Evolutionary conservation across 1,140 invertebrate genomes (phyloP).

Genomic region (Hestina assimilis): DNA sequence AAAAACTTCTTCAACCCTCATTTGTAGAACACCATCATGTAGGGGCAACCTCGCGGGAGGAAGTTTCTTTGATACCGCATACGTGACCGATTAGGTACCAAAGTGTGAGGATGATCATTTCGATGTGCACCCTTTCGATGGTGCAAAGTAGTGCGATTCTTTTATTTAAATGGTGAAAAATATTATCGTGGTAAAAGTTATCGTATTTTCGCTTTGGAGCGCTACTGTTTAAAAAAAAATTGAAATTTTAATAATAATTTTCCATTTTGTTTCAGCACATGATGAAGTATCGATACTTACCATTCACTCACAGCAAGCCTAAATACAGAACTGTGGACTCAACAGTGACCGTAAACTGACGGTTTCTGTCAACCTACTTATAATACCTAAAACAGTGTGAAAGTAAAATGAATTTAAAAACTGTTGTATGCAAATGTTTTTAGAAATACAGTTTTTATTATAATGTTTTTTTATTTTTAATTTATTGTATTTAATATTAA

Average conservation of each 20-base stretch:
- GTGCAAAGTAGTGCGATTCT: too few species aligned
- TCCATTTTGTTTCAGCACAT: slow-evolving; percentile 91
- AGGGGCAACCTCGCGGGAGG: too few species aligned
- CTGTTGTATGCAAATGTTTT: slow-evolving; percentile 70
- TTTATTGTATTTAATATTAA: slow-evolving; percentile 35
- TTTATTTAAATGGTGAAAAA: too few species aligned
- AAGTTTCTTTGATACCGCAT: too few species aligned
- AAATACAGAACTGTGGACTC: slow-evolving; percentile 87
- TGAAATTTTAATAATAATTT: neutral
- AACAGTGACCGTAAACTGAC: slow-evolving; percentile 68
- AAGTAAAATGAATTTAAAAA: slow-evolving; percentile 60
- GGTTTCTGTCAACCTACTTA: slow-evolving; percentile 27
- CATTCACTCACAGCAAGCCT: slow-evolving; percentile 98
- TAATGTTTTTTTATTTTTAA: slow-evolving; percentile 62
- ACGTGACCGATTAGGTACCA: too few species aligned
- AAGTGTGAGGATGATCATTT: too few species aligned
- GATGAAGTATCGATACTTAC: slow-evolving; percentile 99
- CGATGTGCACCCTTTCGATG: too few species aligned
- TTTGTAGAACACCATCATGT: too few species aligned
- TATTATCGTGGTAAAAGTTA: too few species aligned
- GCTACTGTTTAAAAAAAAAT: too few species aligned
- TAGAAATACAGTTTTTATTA: slow-evolving; percentile 73
- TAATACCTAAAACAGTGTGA: slow-evolving; percentile 29
- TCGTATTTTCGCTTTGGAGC: too few species aligned
- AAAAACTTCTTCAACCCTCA: too few species aligned